Evolutionary conservation across 2,797 vertebrate species (phyloP).

Genomic region (Eleutherodactylus coqui): DNA sequence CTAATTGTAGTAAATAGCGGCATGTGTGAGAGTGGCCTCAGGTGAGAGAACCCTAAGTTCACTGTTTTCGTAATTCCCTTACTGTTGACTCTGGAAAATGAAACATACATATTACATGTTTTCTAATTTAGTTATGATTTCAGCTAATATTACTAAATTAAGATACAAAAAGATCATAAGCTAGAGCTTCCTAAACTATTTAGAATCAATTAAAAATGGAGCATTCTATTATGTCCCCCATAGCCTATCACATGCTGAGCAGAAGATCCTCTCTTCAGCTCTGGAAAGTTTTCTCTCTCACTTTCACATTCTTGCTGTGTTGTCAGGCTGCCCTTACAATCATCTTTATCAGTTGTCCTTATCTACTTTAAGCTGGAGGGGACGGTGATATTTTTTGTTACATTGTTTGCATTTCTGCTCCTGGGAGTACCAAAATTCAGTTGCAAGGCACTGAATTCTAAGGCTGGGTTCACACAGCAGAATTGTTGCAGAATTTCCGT

Average conservation of each 20-base stretch:
- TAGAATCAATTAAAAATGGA: neutral
- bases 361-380: neutral
- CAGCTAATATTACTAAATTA: neutral
- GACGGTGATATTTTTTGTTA: neutral
- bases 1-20: too few relatives aligned
- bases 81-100: neutral
- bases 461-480: too few relatives aligned
- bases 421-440: neutral
- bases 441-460: neutral
- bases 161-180: neutral
- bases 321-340: neutral
- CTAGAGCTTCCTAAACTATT: too few relatives aligned
- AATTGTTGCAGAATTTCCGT: too few relatives aligned
- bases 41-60: too few relatives aligned
- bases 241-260: neutral
- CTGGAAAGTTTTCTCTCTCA: slow-evolving; percentile 1
- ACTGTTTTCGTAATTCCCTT: neutral
- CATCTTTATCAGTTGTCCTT: slow-evolving; percentile 19
- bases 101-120: too few relatives aligned
- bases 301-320: neutral
- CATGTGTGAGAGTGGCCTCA: too few relatives aligned
- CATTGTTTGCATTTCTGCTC: neutral
- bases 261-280: neutral
- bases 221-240: neutral
- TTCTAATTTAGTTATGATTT: neutral